Percentiles rank a stretch among this genome's conserved stretches.
Evolutionary conservation across 2,797 vertebrate genomes (phyloP).

Genomic region (Pseudomugil tenellus): DNA sequence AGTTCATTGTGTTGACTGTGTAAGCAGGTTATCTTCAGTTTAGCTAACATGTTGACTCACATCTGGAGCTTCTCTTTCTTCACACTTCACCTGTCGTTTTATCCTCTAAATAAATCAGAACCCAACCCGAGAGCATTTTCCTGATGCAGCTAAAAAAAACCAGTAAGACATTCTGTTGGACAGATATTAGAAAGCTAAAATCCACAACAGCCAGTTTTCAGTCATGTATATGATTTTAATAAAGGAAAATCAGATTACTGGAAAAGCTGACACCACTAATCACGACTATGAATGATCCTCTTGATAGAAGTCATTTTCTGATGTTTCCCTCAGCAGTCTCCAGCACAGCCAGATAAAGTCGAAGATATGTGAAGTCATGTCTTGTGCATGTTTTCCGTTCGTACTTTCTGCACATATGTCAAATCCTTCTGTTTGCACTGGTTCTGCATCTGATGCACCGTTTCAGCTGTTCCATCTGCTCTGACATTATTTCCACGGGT

Average conservation of each 20-base stretch:
- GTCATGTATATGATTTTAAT: neutral
- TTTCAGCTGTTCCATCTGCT: constrained; percentile 15
- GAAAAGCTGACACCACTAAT: neutral
- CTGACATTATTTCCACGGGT: constrained; percentile 1
- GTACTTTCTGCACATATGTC: constrained; percentile 15
- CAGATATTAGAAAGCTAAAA: neutral
- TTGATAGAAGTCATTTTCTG: too few species aligned
- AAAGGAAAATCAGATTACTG: neutral
- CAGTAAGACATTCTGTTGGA: neutral
- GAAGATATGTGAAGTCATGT: neutral
- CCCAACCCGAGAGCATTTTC: constrained; percentile 2
- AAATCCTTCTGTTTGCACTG: neutral
- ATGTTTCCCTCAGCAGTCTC: too few species aligned
- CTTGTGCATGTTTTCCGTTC: neutral
- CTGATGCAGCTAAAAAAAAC: neutral
- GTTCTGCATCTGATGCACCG: neutral
- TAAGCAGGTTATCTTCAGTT: constrained; percentile 1
- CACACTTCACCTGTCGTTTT: constrained; percentile 4
- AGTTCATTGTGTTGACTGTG: neutral
- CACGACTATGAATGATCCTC: neutral
- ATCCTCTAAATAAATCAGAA: constrained; percentile 6
- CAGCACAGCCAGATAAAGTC: neutral
- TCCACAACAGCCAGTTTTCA: neutral
- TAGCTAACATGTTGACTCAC: constrained; percentile 6
- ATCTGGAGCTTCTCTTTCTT: constrained; percentile 4